Evolutionary conservation across 2,888 invertebrate species (phyloP).

Genomic region (Rutpela maculata): DNA sequence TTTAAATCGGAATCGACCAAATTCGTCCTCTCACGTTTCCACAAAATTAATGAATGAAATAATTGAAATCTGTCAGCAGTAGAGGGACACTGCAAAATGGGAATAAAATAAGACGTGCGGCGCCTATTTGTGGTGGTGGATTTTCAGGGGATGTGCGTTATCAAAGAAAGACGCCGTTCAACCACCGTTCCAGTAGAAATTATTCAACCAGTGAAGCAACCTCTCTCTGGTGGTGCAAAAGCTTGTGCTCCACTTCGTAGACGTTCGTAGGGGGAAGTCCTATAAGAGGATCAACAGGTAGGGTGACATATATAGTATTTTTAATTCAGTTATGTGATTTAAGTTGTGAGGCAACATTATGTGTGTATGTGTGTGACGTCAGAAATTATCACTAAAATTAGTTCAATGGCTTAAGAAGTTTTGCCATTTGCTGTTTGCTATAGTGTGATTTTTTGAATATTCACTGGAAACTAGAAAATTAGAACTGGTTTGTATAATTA

Average conservation of each 20-base stretch:
- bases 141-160: slow-evolving; percentile 32
- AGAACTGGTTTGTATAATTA: slow-evolving; percentile 4
- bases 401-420: neutral
- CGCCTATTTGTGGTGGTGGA: slow-evolving; percentile 29
- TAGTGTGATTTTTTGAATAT: neutral
- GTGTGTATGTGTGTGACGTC: slow-evolving; percentile 15
- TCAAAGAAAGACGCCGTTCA: slow-evolving; percentile 41
- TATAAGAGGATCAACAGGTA: slow-evolving; percentile 49
- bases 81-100: neutral
- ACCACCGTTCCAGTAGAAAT: slow-evolving; percentile 42
- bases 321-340: slow-evolving; percentile 46
- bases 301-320: slow-evolving; percentile 41
- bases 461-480: neutral
- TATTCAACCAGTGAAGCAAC: slow-evolving; percentile 37
- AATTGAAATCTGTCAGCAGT: slow-evolving; percentile 23
- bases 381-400: neutral
- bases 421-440: neutral
- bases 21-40: neutral
- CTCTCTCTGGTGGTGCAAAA: slow-evolving; percentile 30
- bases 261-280: slow-evolving; percentile 46
- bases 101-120: slow-evolving; percentile 37
- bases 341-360: neutral
- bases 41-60: slow-evolving; percentile 33
- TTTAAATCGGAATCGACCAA: neutral
- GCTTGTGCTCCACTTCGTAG: slow-evolving; percentile 24